phyloP scores from a whole-genome alignment of 2,797 vertebrate genomes.

The Macrochelys suwanniensis region DNA sequence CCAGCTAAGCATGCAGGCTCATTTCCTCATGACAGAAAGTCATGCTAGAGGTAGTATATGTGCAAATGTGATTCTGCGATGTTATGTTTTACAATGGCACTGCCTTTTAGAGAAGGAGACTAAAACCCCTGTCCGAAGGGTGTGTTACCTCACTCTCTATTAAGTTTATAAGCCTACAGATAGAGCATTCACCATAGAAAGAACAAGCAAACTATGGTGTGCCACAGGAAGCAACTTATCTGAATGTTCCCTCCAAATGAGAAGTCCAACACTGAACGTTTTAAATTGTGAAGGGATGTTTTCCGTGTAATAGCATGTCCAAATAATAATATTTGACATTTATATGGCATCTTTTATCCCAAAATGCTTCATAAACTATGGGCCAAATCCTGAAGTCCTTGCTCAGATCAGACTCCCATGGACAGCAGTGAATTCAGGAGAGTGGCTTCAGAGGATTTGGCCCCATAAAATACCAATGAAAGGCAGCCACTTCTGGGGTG shows the following conservation, averaged over 20 bases:
- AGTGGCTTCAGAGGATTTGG: not conserved
- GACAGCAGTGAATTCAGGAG: slow-evolving; percentile 24
- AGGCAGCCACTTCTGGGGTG: not conserved
- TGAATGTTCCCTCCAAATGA: slow-evolving; percentile 16
- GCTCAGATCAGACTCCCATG: not conserved
- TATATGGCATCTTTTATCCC: slow-evolving; percentile 47
- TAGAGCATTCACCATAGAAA: not conserved
- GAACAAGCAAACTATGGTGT: slow-evolving; percentile 31
- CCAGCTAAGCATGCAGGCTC: slow-evolving; percentile 7
- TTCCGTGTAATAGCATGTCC: not conserved
- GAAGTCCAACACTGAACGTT: not conserved
- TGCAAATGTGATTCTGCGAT: not conserved
- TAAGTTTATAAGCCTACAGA: not conserved
- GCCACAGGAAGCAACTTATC: slow-evolving; percentile 22
- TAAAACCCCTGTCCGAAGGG: not conserved
- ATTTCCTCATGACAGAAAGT: slow-evolving; percentile 21
- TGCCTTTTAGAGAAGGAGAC: not conserved
- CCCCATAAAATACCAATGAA: fast-evolving
- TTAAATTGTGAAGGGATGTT: slow-evolving; percentile 30
- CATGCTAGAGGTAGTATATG: not conserved
- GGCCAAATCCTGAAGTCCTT: not conserved
- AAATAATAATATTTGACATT: not conserved
- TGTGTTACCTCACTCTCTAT: fast-evolving
- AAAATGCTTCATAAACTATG: slow-evolving; percentile 58
- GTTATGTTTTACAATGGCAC: fast-evolving